Percentiles rank a stretch among this genome's conserved stretches.
These are phyloP conservation scores for Oeneis ivallda DNA, from an alignment of 2,888 invertebrate species.

Conservation along the genomic window DNA sequence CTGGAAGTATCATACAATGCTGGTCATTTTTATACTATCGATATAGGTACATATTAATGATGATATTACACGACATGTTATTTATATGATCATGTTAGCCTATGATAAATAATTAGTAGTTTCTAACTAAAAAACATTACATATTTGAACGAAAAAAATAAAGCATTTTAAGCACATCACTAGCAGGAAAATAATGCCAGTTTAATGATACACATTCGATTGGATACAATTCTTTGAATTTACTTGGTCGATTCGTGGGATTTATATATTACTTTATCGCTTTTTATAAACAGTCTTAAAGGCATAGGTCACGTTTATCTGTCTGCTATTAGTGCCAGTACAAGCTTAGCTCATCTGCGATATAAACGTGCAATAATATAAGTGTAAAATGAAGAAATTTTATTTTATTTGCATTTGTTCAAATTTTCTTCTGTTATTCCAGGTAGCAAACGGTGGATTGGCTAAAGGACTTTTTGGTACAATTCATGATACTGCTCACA, in stretches of 20 bases:
- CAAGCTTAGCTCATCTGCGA: constrained; percentile 23
- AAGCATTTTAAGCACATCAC: neutral
- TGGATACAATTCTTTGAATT: constrained; percentile 18
- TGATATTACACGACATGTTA: too few species aligned
- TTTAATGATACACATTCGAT: neutral
- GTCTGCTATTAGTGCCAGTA: constrained; percentile 9
- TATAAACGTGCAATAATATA: constrained; percentile 22
- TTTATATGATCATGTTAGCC: too few species aligned
- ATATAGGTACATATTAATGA: too few species aligned
- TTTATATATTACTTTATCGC: constrained; percentile 18
- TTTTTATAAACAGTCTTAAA: constrained; percentile 19
- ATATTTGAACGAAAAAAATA: too few species aligned
- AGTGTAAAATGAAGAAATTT: constrained; percentile 30
- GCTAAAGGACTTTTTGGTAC: constrained; percentile 48
- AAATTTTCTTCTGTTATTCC: constrained; percentile 22
- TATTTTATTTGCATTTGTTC: constrained; percentile 21
- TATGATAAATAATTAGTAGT: too few species aligned
- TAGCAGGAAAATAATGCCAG: constrained; percentile 8
- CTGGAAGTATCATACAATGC: too few species aligned
- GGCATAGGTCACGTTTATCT: constrained; percentile 34
- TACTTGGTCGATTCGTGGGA: constrained; percentile 14
- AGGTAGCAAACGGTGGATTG: constrained; percentile 45
- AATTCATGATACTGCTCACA: constrained; percentile 46
- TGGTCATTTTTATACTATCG: neutral
- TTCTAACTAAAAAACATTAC: too few species aligned